Conservation (phyloP, 2,888 invertebrate species). For the Tryphoninae sp. region DNA sequence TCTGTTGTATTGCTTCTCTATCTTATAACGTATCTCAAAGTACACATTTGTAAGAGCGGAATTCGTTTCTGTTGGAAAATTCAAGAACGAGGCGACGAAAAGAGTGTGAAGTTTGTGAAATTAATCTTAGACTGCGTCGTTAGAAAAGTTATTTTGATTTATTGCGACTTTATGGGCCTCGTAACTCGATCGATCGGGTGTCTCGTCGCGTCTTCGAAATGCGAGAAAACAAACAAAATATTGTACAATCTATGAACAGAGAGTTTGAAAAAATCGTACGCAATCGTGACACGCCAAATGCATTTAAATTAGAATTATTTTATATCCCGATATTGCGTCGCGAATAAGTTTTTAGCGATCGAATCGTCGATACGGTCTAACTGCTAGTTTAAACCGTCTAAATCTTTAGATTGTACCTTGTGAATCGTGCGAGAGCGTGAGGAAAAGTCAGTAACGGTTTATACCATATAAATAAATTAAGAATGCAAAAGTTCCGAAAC, state of each 20-base stretch:
- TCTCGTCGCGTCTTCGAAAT: constrained; percentile 7
- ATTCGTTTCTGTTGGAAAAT: not conserved
- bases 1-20: not conserved
- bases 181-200: constrained; percentile 10
- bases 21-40: not conserved
- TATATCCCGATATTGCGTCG: constrained; percentile 66
- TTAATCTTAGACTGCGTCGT: not conserved
- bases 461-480: not conserved
- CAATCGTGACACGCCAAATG: constrained; percentile 77
- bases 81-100: not conserved
- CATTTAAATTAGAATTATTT: constrained; percentile 75
- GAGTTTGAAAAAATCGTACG: not conserved
- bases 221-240: not conserved
- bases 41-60: not conserved
- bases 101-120: not conserved
- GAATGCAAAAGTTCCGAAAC: constrained; percentile 14
- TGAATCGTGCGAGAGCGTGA: constrained; percentile 26
- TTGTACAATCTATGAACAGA: not conserved
- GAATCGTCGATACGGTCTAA: constrained; percentile 54
- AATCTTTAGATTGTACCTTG: constrained; percentile 27
- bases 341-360: constrained; percentile 40
- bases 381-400: constrained; percentile 34
- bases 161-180: not conserved
- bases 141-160: constrained; percentile 26
- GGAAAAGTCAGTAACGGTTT: constrained; percentile 26